Base-by-base conservation (phyloP, 2,797 vertebrate species). In the Neosilurus mollespiculum region DNA sequence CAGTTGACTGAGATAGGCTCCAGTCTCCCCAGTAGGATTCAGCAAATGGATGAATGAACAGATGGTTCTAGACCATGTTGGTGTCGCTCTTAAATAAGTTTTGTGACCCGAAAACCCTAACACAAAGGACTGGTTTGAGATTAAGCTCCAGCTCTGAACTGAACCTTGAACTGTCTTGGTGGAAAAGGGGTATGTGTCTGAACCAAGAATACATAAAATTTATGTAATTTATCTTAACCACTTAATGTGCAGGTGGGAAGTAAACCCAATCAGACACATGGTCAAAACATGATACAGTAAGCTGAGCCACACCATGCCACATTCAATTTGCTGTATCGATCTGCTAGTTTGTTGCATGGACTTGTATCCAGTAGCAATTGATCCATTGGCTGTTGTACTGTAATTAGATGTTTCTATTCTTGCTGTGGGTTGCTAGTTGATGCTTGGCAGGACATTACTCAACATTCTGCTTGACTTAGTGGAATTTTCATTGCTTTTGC, bases 401-500 rank as follows among this genome's bases (percentile, higher is more conserved):
- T 22, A 1, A 73, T 37, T n/a, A 51, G 73, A 59, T 67, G 24
- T 77, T 69, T 51, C 26, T 10, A 8, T 67, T 6, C 7, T 30
- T 3, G 1, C 43, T 11, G 18, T 6, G 22, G 3, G 10, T 54
- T 62, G 56, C n/a, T 54, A 62, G 49, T 51, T n/a, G 8, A 16
- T 30, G n/a, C 37, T 72, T 81, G 79, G 78, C 20, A 43, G 54
- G 37, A 15, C n/a, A 26, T 59, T 22, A 14, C 1, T 49, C 54
- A 26, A 51, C 37, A 64, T 53, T 26, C 80, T 20, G 24, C 37
- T 53, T 7, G 0, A 43, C 20, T 37, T 10, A 49, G 20, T 69
- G 30, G 30, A 7, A 8, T 59, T 73, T 77, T 67, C 79, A 54
- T 56, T 0, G 30, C 79, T 70, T 56, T 78, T 78, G 65, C 76